Percentiles rank a stretch among this genome's conserved stretches.
Evolutionary conservation across 2,797 vertebrate species (phyloP).

Genomic region (Poecilia velifera): DNA sequence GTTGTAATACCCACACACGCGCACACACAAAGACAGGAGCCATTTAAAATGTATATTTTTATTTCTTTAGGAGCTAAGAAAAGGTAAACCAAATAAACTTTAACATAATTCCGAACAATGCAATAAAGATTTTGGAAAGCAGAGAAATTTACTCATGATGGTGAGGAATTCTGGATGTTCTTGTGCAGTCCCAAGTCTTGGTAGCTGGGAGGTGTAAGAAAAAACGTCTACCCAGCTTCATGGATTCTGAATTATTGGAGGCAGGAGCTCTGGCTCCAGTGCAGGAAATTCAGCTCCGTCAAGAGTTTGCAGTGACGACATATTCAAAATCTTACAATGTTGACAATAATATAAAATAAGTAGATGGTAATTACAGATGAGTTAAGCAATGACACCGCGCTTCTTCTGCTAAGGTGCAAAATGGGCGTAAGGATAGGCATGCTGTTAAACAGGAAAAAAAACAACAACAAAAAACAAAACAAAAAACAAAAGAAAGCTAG

Average conservation of each 20-base stretch:
- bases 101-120: constrained; percentile 74
- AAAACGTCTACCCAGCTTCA: constrained; percentile 10
- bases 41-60: constrained; percentile 79
- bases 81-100: constrained; percentile 78
- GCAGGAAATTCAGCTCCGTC: constrained; percentile 57
- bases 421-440: constrained; percentile 62
- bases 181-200: constrained; percentile 49
- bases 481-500: constrained; percentile 40
- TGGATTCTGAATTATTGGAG: constrained; percentile 34
- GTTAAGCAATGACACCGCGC: constrained; percentile 60
- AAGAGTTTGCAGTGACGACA: constrained; percentile 43
- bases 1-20: background rate
- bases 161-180: constrained; percentile 41
- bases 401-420: constrained; percentile 68
- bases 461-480: constrained; percentile 7
- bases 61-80: constrained; percentile 79
- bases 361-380: constrained; percentile 77
- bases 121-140: constrained; percentile 51
- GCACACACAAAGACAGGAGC: constrained; percentile 25
- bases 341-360: constrained; percentile 74
- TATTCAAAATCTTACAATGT: constrained; percentile 68
- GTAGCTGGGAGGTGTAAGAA: constrained; percentile 27
- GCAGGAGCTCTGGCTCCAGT: constrained; percentile 43
- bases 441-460: constrained; percentile 57
- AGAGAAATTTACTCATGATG: constrained; percentile 53